A percentile compares a stretch with the other conserved stretches of the same genome.
Conservation (phyloP, 2,797 vertebrate species). For the Lophius americanus region DNA sequence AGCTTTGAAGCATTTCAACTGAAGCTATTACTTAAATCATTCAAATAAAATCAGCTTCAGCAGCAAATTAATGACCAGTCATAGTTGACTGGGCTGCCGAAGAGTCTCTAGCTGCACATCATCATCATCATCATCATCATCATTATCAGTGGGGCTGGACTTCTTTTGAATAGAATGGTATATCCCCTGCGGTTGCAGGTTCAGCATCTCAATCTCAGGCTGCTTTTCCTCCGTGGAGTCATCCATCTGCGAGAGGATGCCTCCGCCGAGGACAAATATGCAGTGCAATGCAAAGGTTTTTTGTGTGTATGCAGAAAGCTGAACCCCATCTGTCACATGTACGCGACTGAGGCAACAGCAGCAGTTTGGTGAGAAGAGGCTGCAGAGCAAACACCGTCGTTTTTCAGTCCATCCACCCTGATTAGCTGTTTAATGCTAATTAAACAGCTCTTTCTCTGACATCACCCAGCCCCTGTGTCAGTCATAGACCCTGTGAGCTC, state of each 20-base stretch:
- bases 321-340: constrained; percentile 73
- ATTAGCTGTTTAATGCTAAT: constrained; percentile 30
- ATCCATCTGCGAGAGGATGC: constrained; percentile 24
- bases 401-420: constrained; percentile 25
- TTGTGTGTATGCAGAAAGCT: constrained; percentile 46
- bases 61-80: not conserved
- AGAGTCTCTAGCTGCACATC: not conserved
- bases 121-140: constrained; percentile 24
- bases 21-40: not conserved
- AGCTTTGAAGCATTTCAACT: not conserved
- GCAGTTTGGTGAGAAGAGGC: constrained; percentile 79
- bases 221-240: constrained; percentile 9
- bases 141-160: constrained; percentile 4
- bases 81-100: not conserved
- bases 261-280: constrained; percentile 42
- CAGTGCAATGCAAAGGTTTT: constrained; percentile 30
- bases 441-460: constrained; percentile 21
- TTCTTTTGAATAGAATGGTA: not conserved
- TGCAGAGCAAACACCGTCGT: constrained; percentile 63
- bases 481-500: not conserved
- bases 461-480: constrained; percentile 6
- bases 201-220: constrained; percentile 11
- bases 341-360: constrained; percentile 56
- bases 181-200: constrained; percentile 16
- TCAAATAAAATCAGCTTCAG: not conserved